These are phyloP conservation scores for Oreochromis aureus DNA, from an alignment of 2,113 vertebrate species.

Conservation along the genomic window DNA sequence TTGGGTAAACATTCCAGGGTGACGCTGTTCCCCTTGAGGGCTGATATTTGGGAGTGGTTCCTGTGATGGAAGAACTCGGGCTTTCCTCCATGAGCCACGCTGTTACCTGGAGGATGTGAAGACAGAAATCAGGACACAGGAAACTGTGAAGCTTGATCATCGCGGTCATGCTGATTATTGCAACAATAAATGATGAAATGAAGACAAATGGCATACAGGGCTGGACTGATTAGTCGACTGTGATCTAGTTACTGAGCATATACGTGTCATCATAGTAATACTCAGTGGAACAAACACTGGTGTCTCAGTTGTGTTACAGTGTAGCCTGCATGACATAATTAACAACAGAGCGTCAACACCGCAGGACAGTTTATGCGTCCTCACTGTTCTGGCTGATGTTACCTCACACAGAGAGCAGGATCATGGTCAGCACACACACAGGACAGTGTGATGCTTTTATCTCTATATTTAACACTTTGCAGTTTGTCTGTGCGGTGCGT, in stretches of 20 bases:
- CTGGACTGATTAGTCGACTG: neutral
- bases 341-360: neutral
- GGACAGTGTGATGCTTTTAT: neutral
- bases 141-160: neutral
- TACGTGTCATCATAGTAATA: rapidly evolving
- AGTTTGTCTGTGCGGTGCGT: neutral
- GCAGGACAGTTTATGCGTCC: rapidly evolving
- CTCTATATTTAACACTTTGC: neutral
- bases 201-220: neutral
- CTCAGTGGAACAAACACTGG: neutral
- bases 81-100: constrained; percentile 55
- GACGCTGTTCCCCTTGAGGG: constrained; percentile 60
- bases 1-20: constrained; percentile 80
- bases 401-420: neutral
- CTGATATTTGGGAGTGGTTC: constrained; percentile 47
- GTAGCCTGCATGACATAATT: neutral
- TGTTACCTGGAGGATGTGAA: constrained; percentile 57
- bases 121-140: neutral
- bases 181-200: neutral
- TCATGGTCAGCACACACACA: rapidly evolving
- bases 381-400: neutral
- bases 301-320: neutral
- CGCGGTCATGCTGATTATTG: neutral
- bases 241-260: rapidly evolving
- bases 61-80: constrained; percentile 68